These are phyloP conservation scores for Lagenorhynchus albirostris DNA, from an alignment of 2,113 vertebrate species.

Conservation along the genomic window DNA sequence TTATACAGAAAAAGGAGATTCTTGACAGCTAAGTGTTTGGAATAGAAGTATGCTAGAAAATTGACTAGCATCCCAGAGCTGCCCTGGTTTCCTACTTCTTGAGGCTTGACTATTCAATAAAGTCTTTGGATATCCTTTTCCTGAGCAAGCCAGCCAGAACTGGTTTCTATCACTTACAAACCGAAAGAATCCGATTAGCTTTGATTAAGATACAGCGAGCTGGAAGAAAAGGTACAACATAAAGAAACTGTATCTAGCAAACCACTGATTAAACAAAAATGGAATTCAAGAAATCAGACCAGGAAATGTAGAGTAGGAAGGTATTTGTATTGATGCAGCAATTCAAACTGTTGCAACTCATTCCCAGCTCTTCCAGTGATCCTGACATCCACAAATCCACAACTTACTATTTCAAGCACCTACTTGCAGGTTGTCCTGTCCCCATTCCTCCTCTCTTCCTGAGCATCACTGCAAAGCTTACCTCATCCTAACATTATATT, in stretches of 20 bases:
- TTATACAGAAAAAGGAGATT: not conserved
- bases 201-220: not conserved
- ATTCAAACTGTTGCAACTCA: not conserved
- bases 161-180: not conserved
- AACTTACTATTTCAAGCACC: not conserved
- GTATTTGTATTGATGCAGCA: not conserved
- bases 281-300: not conserved
- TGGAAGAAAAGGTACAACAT: not conserved
- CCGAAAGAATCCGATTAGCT: not conserved
- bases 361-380: not conserved
- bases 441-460: not conserved
- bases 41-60: not conserved
- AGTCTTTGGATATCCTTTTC: not conserved
- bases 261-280: not conserved
- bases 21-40: not conserved
- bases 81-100: not conserved
- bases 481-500: not conserved
- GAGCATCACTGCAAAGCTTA: not conserved
- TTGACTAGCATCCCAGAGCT: not conserved
- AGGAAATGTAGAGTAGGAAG: not conserved
- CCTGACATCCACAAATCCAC: not conserved
- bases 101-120: not conserved
- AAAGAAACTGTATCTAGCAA: not conserved
- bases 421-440: not conserved
- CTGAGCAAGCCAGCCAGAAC: not conserved